These are phyloP conservation scores for Apodemus sylvaticus DNA, from an alignment of 2,113 vertebrate species.

Conservation along the genomic window DNA sequence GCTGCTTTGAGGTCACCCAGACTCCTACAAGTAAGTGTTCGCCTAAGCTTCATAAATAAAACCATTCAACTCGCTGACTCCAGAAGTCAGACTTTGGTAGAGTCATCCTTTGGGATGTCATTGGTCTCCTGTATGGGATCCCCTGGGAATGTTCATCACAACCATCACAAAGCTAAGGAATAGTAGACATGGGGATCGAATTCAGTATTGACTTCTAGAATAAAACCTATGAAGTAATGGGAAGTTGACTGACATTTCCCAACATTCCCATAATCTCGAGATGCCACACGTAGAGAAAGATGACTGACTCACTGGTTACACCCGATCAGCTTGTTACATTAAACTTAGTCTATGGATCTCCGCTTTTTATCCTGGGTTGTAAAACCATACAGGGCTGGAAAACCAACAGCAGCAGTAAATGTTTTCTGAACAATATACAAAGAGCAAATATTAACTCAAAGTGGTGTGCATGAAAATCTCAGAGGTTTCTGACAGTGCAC, in stretches of 20 bases:
- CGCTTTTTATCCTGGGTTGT: not conserved
- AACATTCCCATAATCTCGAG: not conserved
- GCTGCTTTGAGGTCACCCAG: not conserved
- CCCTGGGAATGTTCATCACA: not conserved
- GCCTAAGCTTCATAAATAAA: not conserved
- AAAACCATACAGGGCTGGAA: not conserved
- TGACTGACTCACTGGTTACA: not conserved
- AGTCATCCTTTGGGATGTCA: not conserved
- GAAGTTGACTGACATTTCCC: not conserved
- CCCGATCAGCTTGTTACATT: not conserved
- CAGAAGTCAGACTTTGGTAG: not conserved
- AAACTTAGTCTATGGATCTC: not conserved
- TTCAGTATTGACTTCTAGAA: not conserved
- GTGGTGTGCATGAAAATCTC: not conserved
- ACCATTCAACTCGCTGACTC: not conserved
- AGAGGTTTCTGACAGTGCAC: not conserved
- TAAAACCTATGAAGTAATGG: not conserved
- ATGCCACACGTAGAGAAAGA: not conserved
- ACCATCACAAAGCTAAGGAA: not conserved
- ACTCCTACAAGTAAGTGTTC: not conserved
- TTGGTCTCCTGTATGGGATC: not conserved
- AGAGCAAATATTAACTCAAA: not conserved
- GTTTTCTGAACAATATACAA: not conserved
- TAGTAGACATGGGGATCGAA: not conserved
- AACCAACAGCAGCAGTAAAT: not conserved